A percentile compares a stretch with the other conserved stretches of the same genome.
phyloP scores from a whole-genome alignment of 2,797 vertebrate genomes.

The Spinus pinus region DNA sequence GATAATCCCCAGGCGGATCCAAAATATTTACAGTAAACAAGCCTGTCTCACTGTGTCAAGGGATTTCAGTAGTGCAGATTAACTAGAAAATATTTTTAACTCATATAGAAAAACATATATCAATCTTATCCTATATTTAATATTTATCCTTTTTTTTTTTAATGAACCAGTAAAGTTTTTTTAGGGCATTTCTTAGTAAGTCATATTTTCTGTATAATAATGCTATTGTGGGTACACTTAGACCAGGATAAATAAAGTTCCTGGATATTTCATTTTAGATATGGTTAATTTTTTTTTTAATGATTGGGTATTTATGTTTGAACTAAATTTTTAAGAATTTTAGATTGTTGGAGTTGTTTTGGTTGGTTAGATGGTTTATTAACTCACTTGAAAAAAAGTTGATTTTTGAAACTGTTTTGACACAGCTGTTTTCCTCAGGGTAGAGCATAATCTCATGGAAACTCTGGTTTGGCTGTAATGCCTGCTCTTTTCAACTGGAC shows the following conservation, averaged over 20 bases:
- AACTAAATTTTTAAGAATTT: not conserved
- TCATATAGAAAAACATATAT: not conserved
- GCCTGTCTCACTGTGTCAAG: not conserved
- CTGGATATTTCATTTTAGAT: not conserved
- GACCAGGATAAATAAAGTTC: not conserved
- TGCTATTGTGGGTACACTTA: not conserved
- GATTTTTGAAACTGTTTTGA: not conserved
- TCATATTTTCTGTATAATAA: not conserved
- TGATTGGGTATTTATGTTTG: not conserved
- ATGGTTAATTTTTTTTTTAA: not conserved
- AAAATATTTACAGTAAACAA: not conserved
- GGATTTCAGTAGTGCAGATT: not conserved
- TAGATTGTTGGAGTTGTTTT: not conserved
- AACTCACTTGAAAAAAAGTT: not conserved
- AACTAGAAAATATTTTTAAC: not conserved
- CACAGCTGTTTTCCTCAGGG: not conserved
- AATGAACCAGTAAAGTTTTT: not conserved
- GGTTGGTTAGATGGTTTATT: not conserved
- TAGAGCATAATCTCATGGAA: fast-evolving
- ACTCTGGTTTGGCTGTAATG: not conserved
- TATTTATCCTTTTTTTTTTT: not conserved
- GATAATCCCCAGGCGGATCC: not conserved
- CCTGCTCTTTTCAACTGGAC: not conserved
- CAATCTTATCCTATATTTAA: not conserved
- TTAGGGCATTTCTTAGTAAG: not conserved